Evolutionary conservation across 2,888 invertebrate genomes (phyloP).

Genomic region (Trachelus troglodyta): DNA sequence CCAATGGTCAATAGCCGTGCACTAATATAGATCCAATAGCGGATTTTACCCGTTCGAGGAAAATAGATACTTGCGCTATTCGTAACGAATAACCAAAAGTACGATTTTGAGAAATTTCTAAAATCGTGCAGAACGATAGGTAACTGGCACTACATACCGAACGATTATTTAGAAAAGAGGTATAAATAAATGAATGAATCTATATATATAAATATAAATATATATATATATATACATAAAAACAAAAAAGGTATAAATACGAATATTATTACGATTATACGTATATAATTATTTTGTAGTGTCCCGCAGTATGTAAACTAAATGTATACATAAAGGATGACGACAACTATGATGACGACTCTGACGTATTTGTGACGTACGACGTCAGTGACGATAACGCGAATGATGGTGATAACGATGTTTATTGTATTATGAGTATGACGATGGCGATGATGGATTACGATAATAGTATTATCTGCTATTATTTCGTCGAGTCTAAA

Average conservation of each 20-base stretch:
- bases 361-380: slow-evolving; percentile 31
- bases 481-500: slow-evolving; percentile 63
- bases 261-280: slow-evolving; percentile 49
- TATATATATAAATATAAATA: slow-evolving; percentile 48
- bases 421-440: slow-evolving; percentile 49
- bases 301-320: slow-evolving; percentile 64
- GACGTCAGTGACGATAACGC: slow-evolving; percentile 15
- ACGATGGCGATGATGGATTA: slow-evolving; percentile 56
- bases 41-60: background rate
- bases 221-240: slow-evolving; percentile 57
- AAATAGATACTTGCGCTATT: background rate
- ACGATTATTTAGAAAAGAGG: slow-evolving; percentile 45
- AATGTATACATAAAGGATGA: slow-evolving; percentile 53
- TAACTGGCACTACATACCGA: slow-evolving; percentile 38
- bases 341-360: slow-evolving; percentile 36
- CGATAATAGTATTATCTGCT: slow-evolving; percentile 65
- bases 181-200: slow-evolving; percentile 49
- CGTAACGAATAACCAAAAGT: background rate
- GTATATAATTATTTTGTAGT: slow-evolving; percentile 65
- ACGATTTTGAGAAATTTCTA: background rate
- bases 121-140: background rate
- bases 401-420: slow-evolving; percentile 7
- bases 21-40: background rate
- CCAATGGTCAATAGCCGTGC: background rate
- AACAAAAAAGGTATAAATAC: slow-evolving; percentile 71